phyloP scores from a whole-genome alignment of 2,888 invertebrate species.

The Macroteleia sp. region DNA sequence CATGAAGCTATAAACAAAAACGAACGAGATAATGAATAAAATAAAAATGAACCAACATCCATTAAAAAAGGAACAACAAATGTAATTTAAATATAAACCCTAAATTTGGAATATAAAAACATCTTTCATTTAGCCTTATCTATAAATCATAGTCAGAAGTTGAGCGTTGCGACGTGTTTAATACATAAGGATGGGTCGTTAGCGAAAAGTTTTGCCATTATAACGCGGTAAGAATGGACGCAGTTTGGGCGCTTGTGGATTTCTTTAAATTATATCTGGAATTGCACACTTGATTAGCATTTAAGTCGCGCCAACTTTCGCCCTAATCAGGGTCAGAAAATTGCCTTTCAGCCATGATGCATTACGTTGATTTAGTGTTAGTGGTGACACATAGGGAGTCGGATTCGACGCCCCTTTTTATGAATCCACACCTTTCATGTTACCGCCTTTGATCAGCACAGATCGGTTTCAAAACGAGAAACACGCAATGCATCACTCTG shows the following conservation, averaged over 20 bases:
- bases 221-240: conserved; percentile 67
- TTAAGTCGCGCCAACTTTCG: conserved; percentile 43
- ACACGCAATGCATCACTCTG: conserved; percentile 1
- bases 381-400: neutral
- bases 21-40: too few species aligned
- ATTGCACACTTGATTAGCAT: conserved; percentile 71
- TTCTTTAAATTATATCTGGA: conserved; percentile 80
- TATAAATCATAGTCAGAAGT: conserved; percentile 50
- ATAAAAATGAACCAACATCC: too few species aligned
- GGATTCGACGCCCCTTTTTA: neutral
- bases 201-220: conserved; percentile 79
- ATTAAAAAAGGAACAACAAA: too few species aligned
- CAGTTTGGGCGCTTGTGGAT: conserved; percentile 65
- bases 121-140: conserved; percentile 18
- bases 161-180: conserved; percentile 55
- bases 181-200: conserved; percentile 74
- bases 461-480: neutral
- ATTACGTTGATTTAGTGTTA: conserved; percentile 14
- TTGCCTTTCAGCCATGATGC: conserved; percentile 38
- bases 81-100: too few species aligned
- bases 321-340: conserved; percentile 52
- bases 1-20: too few species aligned
- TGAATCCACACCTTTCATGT: conserved; percentile 2
- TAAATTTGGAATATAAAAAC: too few species aligned
- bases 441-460: neutral